A percentile compares a stretch with the other conserved stretches of the same genome.
Conservation (phyloP, 2,888 invertebrate species). For the Aphidius colemani region DNA sequence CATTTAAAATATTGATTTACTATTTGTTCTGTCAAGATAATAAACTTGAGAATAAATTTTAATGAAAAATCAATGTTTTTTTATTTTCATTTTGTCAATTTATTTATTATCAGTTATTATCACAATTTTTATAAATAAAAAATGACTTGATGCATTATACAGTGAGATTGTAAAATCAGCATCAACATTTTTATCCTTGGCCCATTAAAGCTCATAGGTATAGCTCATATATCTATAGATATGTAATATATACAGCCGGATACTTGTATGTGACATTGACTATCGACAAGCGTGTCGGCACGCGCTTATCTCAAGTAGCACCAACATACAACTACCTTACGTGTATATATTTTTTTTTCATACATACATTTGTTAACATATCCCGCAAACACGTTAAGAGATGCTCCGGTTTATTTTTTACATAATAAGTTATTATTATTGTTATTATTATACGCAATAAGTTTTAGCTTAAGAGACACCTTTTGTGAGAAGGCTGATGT, state of each 20-base stretch:
- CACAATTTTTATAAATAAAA: too few species aligned
- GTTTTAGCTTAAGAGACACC: too few species aligned
- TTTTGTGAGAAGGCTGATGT: not conserved
- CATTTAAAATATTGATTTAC: too few species aligned
- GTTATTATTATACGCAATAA: conserved; percentile 20
- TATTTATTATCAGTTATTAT: too few species aligned
- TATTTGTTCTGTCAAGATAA: too few species aligned
- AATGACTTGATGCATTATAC: not conserved
- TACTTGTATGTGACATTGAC: conserved; percentile 26
- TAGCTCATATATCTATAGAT: too few species aligned
- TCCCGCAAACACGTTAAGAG: conserved; percentile 19
- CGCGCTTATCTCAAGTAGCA: conserved; percentile 17
- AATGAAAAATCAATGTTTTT: too few species aligned
- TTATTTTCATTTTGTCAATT: too few species aligned
- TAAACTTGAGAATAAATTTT: too few species aligned
- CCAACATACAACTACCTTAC: not conserved
- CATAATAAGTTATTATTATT: conserved; percentile 37
- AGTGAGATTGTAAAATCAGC: conserved; percentile 15
- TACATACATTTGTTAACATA: not conserved
- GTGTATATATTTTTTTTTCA: not conserved
- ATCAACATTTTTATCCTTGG: conserved; percentile 19
- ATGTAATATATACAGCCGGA: conserved; percentile 7
- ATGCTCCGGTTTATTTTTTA: conserved; percentile 29
- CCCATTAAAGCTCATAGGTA: conserved; percentile 20
- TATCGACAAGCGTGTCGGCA: conserved; percentile 21